These are phyloP conservation scores for Aleiodes alternator DNA, from an alignment of 2,888 invertebrate species.

Conservation along the genomic window DNA sequence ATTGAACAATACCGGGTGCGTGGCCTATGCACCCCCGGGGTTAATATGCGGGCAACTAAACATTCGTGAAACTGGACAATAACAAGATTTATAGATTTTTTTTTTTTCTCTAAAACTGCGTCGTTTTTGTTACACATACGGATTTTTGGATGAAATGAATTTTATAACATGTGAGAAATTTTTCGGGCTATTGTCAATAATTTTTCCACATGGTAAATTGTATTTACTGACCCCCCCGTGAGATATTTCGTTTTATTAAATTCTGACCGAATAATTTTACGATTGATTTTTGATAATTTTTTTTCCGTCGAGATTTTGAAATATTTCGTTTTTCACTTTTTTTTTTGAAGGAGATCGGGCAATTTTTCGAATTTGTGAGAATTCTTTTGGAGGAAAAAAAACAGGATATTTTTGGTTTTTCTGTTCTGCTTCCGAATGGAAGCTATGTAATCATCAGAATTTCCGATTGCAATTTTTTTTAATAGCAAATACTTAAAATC, in stretches of 20 bases:
- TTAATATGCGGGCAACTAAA: constrained; percentile 75
- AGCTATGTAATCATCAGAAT: no score
- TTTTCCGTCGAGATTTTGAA: no score
- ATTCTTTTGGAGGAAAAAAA: no score
- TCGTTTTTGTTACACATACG: constrained; percentile 49
- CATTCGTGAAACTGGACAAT: constrained; percentile 70
- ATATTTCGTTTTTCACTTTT: no score
- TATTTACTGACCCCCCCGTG: constrained; percentile 30
- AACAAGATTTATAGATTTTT: constrained; percentile 72
- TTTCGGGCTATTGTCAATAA: constrained; percentile 2
- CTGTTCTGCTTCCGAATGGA: no score
- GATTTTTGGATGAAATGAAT: constrained; percentile 1
- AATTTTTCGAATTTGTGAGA: no score
- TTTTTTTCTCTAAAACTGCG: constrained; percentile 52
- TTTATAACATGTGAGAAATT: background rate
- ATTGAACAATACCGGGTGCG: constrained; percentile 68
- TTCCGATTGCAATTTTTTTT: no score
- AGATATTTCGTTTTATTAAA: constrained; percentile 41
- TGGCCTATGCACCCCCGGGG: constrained; percentile 72
- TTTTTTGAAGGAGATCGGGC: no score
- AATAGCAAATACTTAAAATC: no score
- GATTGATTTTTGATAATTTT: background rate
- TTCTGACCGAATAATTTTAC: background rate
- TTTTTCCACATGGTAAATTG: constrained; percentile 50
- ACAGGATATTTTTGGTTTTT: no score